Evolutionary conservation across 1,140 invertebrate species (phyloP).

Genomic region (Papilio polyxenes): DNA sequence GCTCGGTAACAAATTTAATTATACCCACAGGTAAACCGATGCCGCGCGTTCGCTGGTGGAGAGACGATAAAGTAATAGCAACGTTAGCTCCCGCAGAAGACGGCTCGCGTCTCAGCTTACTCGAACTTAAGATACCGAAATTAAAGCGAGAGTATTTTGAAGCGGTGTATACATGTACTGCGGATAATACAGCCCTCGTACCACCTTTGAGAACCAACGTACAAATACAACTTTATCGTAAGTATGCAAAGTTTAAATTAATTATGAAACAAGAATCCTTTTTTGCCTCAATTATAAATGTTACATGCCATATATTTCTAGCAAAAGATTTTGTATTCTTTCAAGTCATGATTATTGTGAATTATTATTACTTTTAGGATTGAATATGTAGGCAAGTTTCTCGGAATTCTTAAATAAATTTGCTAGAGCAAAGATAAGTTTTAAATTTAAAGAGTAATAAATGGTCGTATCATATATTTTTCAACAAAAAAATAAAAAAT

Average conservation of each 20-base stretch:
- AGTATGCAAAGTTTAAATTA: constrained; percentile 70
- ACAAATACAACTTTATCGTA: constrained; percentile 87
- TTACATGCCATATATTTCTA: constrained; percentile 7
- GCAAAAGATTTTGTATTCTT: no score
- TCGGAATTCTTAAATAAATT: neutral
- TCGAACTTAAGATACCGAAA: constrained; percentile 69
- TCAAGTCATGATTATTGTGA: no score
- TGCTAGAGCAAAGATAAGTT: neutral
- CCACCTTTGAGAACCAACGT: constrained; percentile 85
- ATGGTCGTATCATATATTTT: neutral
- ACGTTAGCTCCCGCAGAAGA: constrained; percentile 66
- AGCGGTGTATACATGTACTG: constrained; percentile 92
- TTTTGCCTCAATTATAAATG: neutral
- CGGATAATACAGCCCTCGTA: constrained; percentile 87
- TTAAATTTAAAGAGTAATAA: neutral
- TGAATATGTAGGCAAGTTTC: no score
- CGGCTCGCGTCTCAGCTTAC: constrained; percentile 59
- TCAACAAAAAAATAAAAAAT: neutral
- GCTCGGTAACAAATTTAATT: constrained; percentile 34
- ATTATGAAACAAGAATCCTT: constrained; percentile 11
- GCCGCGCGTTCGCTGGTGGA: constrained; percentile 90
- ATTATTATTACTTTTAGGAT: no score
- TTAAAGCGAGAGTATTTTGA: constrained; percentile 86
- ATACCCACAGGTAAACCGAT: constrained; percentile 86
- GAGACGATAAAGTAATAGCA: constrained; percentile 84